Conservation (phyloP, 2,797 vertebrate genomes). For the Buphagus erythrorhynchus region DNA sequence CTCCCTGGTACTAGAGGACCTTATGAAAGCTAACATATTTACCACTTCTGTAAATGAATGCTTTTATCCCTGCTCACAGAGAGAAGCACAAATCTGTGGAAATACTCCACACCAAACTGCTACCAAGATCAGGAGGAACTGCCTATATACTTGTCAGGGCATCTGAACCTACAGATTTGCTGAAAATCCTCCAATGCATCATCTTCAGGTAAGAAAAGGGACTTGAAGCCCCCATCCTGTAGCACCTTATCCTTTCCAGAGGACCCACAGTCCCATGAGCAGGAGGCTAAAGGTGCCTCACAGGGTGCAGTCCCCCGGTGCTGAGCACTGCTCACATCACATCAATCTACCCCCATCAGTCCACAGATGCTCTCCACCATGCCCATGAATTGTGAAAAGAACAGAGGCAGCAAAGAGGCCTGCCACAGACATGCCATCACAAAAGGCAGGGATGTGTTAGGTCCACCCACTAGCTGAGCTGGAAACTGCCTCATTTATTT, state of each 20-base stretch:
- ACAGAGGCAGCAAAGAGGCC: background rate
- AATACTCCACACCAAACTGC: background rate
- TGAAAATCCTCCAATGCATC: background rate
- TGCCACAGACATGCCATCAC: background rate
- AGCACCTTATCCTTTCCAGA: background rate
- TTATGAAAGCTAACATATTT: background rate
- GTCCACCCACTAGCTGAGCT: background rate
- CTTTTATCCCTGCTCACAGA: background rate
- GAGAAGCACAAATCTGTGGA: background rate
- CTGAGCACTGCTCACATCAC: rapidly evolving
- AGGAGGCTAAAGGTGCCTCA: background rate
- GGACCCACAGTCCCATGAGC: background rate
- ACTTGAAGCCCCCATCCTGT: rapidly evolving
- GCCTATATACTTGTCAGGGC: background rate
- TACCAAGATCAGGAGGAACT: background rate
- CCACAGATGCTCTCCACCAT: background rate
- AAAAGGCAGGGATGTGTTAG: background rate
- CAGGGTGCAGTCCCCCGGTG: background rate
- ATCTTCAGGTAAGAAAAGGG: background rate
- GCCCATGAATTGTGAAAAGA: background rate
- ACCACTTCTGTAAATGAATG: background rate
- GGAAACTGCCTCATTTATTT: background rate
- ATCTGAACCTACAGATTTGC: background rate
- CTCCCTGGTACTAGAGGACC: background rate
- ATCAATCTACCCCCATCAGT: background rate